Conservation (phyloP, 2,797 vertebrate genomes). For the Loriculus beryllinus region DNA sequence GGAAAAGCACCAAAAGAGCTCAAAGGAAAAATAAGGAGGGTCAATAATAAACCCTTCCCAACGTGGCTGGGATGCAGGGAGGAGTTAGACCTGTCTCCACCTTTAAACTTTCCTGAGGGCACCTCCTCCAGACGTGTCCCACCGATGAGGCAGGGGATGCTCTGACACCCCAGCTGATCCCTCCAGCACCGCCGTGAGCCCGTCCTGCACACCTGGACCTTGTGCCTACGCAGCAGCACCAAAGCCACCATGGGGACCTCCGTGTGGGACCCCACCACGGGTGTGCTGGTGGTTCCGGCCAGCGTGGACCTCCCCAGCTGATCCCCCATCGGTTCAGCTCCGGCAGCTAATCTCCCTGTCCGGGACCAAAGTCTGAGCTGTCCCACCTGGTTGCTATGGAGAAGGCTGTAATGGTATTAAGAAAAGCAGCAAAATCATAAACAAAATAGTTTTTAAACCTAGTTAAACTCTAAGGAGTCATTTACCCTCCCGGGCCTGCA, state of each 20-base stretch:
- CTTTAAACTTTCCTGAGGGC: background rate
- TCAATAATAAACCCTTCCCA: background rate
- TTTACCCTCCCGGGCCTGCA: background rate
- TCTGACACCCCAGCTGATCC: accelerated
- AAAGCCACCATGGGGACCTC: accelerated
- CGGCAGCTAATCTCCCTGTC: background rate
- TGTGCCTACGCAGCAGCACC: accelerated
- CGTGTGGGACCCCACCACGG: accelerated
- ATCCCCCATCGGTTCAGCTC: background rate
- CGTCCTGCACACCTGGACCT: accelerated
- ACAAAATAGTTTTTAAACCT: background rate
- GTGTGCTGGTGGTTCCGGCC: accelerated
- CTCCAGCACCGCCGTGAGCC: accelerated
- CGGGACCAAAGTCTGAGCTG: conserved; percentile 28
- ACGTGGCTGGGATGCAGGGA: accelerated
- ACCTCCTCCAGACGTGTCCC: accelerated
- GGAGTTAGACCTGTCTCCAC: background rate
- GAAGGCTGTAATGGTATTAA: conserved; percentile 43
- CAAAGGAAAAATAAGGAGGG: background rate
- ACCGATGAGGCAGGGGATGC: accelerated
- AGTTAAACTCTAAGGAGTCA: background rate
- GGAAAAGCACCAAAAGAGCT: background rate
- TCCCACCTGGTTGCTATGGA: conserved; percentile 40
- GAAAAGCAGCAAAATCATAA: conserved; percentile 14
- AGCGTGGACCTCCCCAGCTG: accelerated